Percentiles rank a stretch among this genome's conserved stretches.
phyloP scores from a whole-genome alignment of 2,888 invertebrate species.

The Agrotis exclamationis region DNA sequence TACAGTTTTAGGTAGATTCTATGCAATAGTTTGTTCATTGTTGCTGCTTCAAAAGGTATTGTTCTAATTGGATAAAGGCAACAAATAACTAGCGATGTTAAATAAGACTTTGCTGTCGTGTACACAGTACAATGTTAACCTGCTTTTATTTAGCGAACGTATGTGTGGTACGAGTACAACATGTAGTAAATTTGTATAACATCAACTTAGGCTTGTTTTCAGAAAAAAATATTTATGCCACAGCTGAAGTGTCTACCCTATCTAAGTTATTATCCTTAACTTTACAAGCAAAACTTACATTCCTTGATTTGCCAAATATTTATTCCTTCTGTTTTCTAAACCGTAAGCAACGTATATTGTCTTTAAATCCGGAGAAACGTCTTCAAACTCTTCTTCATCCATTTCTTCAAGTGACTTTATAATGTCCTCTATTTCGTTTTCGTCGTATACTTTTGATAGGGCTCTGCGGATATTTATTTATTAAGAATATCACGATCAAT shows the following conservation, averaged over 20 bases:
- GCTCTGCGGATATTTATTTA: constrained; percentile 62
- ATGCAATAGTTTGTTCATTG: no score
- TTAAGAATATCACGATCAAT: no score
- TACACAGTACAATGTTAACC: no score
- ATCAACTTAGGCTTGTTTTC: no score
- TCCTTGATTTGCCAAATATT: constrained; percentile 69
- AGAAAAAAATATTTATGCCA: neutral
- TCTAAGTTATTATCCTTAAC: neutral
- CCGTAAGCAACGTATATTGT: constrained; percentile 80
- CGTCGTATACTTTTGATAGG: constrained; percentile 76
- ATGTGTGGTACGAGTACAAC: no score
- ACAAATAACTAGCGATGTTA: no score
- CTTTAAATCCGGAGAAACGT: constrained; percentile 77
- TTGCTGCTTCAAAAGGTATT: no score
- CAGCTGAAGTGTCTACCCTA: neutral
- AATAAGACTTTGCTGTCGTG: no score
- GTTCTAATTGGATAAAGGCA: no score
- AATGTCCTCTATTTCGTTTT: constrained; percentile 80
- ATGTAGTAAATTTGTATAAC: no score
- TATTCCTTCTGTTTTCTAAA: constrained; percentile 79
- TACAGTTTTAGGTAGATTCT: no score
- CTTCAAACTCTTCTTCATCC: constrained; percentile 82
- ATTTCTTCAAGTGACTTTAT: constrained; percentile 78
- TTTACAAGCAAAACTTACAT: constrained; percentile 43
- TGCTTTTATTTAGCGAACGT: no score